Base-by-base conservation (phyloP, 2,113 vertebrate species). In the Pitta sordida region DNA sequence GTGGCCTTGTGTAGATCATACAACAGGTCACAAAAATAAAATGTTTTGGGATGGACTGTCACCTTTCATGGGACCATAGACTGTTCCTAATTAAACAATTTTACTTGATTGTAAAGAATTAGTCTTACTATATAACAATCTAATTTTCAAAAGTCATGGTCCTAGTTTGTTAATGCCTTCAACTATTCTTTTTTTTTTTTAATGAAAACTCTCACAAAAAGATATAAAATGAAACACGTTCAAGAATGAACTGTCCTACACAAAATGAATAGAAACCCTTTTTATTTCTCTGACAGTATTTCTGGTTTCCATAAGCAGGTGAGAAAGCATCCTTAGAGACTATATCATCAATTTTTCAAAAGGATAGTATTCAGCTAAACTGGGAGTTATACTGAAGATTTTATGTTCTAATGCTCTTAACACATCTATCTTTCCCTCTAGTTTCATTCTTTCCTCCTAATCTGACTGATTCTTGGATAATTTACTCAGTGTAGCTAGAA, bases 401-500 rank as follows among this genome's bases (percentile, higher is more conserved):
- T 93, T n/a, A 29, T 30, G 49, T 81, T 83, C 44, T 90, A 83
- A 90, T 93, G 83, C 79, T 75, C 73, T 92, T 95, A 94, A 83
- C 4, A 3, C 53, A 36, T 81, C 36, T 60, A 2, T 85, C 59
- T 88, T 70, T 69, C 51, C 19, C 34, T 88, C 86, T 93, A 22
- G 60, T 81, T 91, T 62, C 17, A 37, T 91, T 96, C 94, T 95
- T 86, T 94, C 71, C 84, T 63, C 68, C 36, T 93, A 95, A 91
- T 94, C 91, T 95, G 91, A 46, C 91, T 91, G 94, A 95, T 94
- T 90, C 68, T 85, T 78, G 79, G 87, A 81, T 95, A 89, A 95
- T 88, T 90, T 90, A 68, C 71, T 90, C 88, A 64, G 56, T 4
- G 0, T 76, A 94, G 88, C 48, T 59, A 56, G 93, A 94, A 90